These are phyloP conservation scores for Microcaecilia unicolor DNA, from an alignment of 2,797 vertebrate species.

Conservation along the genomic window DNA sequence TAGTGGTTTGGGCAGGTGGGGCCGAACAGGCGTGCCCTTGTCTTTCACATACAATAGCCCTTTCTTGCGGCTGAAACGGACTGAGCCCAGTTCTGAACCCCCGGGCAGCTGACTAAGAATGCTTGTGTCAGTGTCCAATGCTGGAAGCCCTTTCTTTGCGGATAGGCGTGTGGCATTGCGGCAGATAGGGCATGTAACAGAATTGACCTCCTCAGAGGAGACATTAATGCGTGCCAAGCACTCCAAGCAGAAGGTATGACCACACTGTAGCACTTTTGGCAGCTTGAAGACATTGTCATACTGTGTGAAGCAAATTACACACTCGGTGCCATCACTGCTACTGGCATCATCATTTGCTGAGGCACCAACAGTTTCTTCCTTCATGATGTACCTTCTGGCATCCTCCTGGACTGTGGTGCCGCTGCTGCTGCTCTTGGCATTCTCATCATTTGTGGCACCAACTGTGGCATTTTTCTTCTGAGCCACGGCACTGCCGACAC, in stretches of 20 bases:
- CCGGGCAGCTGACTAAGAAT: conserved; percentile 55
- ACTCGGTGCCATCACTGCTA: conserved; percentile 35
- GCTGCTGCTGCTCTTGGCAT: too few relatives aligned
- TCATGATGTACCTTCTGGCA: too few relatives aligned
- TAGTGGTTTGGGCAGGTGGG: not conserved
- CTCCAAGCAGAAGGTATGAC: conserved; percentile 71
- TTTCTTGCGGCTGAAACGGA: conserved; percentile 58
- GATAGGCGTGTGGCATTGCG: conserved; percentile 52
- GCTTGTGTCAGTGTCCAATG: conserved; percentile 42
- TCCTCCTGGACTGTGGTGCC: too few relatives aligned
- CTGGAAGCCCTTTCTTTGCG: conserved; percentile 48
- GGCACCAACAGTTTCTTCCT: too few relatives aligned
- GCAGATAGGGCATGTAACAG: conserved; percentile 66
- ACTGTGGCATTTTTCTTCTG: too few relatives aligned
- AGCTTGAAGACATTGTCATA: conserved; percentile 70
- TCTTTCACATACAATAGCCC: conserved; percentile 62
- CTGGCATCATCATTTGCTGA: too few relatives aligned
- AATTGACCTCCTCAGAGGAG: conserved; percentile 46
- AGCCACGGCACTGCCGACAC: too few relatives aligned
- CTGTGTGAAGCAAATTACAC: conserved; percentile 64
- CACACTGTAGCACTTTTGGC: conserved; percentile 64
- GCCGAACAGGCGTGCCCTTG: conserved; percentile 1
- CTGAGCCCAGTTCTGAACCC: conserved; percentile 58
- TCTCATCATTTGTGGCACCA: too few relatives aligned
- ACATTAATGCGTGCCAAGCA: conserved; percentile 67